These are phyloP conservation scores for Tragelaphus eurycerus DNA, from an alignment of 2,797 vertebrate species.

Conservation along the genomic window DNA sequence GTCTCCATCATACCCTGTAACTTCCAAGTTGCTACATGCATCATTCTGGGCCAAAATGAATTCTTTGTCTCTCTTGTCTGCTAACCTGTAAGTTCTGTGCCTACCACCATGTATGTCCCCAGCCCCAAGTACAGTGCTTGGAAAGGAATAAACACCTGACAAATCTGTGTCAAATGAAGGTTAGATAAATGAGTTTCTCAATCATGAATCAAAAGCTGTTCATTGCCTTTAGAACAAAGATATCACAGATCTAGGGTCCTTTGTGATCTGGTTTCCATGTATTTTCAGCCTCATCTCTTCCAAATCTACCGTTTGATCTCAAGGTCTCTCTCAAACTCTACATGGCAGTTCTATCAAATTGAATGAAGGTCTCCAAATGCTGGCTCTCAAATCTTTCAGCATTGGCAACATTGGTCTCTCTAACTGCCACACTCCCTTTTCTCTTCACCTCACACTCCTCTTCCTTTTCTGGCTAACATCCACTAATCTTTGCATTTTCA, in stretches of 20 bases:
- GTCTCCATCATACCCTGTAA: background rate
- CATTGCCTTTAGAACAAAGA: background rate
- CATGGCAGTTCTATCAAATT: background rate
- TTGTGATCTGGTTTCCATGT: background rate
- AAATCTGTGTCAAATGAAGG: background rate
- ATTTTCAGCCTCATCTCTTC: background rate
- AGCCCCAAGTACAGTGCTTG: background rate
- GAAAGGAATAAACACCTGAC: background rate
- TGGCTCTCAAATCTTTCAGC: background rate
- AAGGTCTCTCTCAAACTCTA: background rate
- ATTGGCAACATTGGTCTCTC: background rate
- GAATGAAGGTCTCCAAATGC: background rate
- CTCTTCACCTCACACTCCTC: background rate
- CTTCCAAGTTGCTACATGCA: background rate
- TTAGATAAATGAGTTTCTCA: background rate
- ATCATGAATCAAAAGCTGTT: background rate
- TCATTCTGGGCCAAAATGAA: too few species aligned
- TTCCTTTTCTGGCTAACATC: background rate
- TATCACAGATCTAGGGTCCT: background rate
- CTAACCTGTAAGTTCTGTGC: background rate
- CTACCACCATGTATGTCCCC: background rate
- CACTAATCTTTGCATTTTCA: background rate
- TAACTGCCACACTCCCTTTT: background rate
- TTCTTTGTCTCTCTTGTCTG: background rate
- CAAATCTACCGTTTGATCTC: background rate